Conservation (phyloP, 1,140 invertebrate genomes). For the Drosophila trapezifrons region DNA sequence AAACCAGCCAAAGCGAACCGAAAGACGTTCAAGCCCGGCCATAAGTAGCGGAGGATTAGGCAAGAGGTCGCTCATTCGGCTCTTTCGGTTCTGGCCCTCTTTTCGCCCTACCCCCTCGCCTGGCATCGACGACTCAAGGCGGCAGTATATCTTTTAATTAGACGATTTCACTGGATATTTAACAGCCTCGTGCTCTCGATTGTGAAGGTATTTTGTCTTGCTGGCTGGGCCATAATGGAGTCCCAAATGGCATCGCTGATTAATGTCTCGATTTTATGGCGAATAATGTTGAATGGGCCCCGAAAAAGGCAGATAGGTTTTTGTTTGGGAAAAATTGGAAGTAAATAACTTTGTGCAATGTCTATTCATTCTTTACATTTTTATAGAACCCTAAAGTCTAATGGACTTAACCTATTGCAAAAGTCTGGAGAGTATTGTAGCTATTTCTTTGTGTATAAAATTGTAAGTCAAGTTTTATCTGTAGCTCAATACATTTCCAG, state of each 20-base stretch:
- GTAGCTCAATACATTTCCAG: background rate
- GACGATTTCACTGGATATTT: slow-evolving; percentile 55
- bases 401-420: background rate
- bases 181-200: slow-evolving; percentile 39
- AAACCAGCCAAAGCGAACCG: slow-evolving; percentile 52
- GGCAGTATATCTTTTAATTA: slow-evolving; percentile 59
- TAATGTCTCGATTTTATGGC: slow-evolving; percentile 47
- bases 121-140: slow-evolving; percentile 34
- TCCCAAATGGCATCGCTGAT: slow-evolving; percentile 45
- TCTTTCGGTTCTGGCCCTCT: slow-evolving; percentile 6
- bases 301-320: background rate
- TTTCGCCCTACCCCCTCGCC: background rate
- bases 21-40: slow-evolving; percentile 51
- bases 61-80: slow-evolving; percentile 25
- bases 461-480: background rate
- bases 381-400: slow-evolving; percentile 25
- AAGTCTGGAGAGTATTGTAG: background rate
- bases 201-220: slow-evolving; percentile 41
- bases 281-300: slow-evolving; percentile 26
- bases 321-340: background rate
- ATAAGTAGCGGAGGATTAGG: slow-evolving; percentile 59
- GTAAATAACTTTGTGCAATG: slow-evolving; percentile 13
- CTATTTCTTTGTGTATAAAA: background rate
- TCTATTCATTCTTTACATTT: slow-evolving; percentile 12
- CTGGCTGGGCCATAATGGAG: slow-evolving; percentile 28